A percentile compares a stretch with the other conserved stretches of the same genome.
Evolutionary conservation across 2,888 invertebrate species (phyloP).

Genomic region (Aethes cnicana): DNA sequence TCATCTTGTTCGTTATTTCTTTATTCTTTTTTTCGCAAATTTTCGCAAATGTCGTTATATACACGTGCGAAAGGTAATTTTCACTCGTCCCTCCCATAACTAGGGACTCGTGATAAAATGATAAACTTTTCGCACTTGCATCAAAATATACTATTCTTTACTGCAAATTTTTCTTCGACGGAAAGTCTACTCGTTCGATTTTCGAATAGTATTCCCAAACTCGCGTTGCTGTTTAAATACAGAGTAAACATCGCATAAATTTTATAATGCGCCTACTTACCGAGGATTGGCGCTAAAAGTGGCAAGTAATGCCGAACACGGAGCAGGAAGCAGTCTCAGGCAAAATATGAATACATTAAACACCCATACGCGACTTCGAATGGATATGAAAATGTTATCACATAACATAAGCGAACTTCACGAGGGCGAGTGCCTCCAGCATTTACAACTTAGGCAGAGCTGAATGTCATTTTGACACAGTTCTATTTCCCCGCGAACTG

Average conservation of each 20-base stretch:
- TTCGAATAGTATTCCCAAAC: too few relatives aligned
- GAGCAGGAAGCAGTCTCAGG: slow-evolving; percentile 29
- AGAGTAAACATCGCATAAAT: slow-evolving; percentile 6
- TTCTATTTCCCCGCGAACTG: slow-evolving; percentile 47
- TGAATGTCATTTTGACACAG: slow-evolving; percentile 55
- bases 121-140: too few relatives aligned
- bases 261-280: slow-evolving; percentile 23
- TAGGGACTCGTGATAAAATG: too few relatives aligned
- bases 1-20: too few relatives aligned
- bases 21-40: too few relatives aligned
- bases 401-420: slow-evolving; percentile 41
- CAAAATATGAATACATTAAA: slow-evolving; percentile 48
- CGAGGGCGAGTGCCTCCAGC: slow-evolving; percentile 36
- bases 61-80: too few relatives aligned
- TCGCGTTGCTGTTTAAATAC: too few relatives aligned
- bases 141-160: too few relatives aligned
- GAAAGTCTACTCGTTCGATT: too few relatives aligned
- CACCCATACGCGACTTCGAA: slow-evolving; percentile 36
- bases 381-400: slow-evolving; percentile 56
- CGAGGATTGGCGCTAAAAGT: slow-evolving; percentile 9
- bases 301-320: slow-evolving; percentile 6
- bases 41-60: too few relatives aligned
- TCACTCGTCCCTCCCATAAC: too few relatives aligned
- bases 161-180: too few relatives aligned
- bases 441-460: slow-evolving; percentile 51